A percentile compares a stretch with the other conserved stretches of the same genome.
Evolutionary conservation across 1,140 invertebrate genomes (phyloP).

Genomic region (Pristionchus pacificus): DNA sequence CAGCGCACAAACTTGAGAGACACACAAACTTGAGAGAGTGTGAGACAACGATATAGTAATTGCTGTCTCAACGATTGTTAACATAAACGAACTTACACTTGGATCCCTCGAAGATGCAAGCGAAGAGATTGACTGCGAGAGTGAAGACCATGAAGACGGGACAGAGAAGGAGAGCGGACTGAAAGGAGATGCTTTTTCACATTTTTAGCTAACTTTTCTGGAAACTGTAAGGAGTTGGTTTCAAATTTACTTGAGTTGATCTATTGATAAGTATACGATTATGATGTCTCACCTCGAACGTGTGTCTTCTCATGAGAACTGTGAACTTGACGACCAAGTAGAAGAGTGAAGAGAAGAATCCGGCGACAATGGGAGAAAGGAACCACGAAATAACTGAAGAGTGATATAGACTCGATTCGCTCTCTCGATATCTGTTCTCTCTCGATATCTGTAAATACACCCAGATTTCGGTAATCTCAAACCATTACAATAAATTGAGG

Average conservation of each 20-base stretch:
- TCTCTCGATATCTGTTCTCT: not conserved
- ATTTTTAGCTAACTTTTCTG: not conserved
- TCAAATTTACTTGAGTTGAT: not conserved
- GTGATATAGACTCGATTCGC: not conserved
- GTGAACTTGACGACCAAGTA: conserved; percentile 29
- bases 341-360: conserved; percentile 21
- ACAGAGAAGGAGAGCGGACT: not conserved
- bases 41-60: no score
- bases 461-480: not conserved
- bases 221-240: not conserved
- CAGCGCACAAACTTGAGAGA: no score
- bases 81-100: conserved; percentile 26
- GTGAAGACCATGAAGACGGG: conserved; percentile 32
- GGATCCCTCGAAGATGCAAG: conserved; percentile 30
- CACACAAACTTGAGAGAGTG: no score
- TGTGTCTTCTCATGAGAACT: conserved; percentile 26
- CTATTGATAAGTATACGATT: not conserved
- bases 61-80: no score
- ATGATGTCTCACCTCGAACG: conserved; percentile 11
- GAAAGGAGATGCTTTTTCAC: not conserved
- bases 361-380: conserved; percentile 33
- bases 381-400: conserved; percentile 30
- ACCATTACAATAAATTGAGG: not conserved
- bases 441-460: not conserved
- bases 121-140: conserved; percentile 30